A percentile compares a stretch with the other conserved stretches of the same genome.
These are phyloP conservation scores for Lepidurus arcticus DNA, from an alignment of 1,140 invertebrate species.

Conservation along the genomic window DNA sequence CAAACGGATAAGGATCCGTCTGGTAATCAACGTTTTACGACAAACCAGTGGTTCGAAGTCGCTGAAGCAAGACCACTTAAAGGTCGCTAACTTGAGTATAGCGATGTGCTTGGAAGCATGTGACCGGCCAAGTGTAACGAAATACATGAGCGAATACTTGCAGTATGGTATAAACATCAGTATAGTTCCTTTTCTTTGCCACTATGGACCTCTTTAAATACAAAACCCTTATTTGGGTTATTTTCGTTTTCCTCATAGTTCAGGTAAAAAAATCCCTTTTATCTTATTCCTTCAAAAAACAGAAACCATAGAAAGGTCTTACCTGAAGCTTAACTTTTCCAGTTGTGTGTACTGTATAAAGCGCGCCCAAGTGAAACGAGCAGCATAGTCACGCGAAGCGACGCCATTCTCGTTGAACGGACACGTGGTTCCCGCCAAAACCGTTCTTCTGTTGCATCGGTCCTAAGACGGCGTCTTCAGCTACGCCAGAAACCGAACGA, in stretches of 20 bases:
- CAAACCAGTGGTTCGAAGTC: neutral
- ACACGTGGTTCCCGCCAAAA: neutral
- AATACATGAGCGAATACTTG: neutral
- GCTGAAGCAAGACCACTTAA: neutral
- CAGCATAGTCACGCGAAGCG: neutral
- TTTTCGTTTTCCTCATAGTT: neutral
- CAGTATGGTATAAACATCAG: neutral
- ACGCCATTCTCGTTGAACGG: neutral
- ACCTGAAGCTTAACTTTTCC: too few relatives aligned
- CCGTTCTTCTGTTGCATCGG: neutral
- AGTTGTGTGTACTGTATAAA: neutral
- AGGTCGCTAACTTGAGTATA: neutral
- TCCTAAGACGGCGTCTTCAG: neutral
- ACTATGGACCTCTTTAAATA: slow-evolving; percentile 3
- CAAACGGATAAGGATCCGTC: neutral
- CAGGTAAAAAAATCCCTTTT: neutral
- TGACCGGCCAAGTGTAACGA: neutral
- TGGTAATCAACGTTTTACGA: neutral
- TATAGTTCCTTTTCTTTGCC: neutral
- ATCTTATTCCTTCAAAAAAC: too few relatives aligned
- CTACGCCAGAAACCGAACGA: neutral
- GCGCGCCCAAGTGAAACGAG: neutral
- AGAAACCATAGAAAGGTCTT: too few relatives aligned
- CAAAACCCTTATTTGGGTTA: neutral
- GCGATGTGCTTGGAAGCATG: neutral